phyloP scores from a whole-genome alignment of 2,113 vertebrate genomes.

The Pseudopodoces humilis region DNA sequence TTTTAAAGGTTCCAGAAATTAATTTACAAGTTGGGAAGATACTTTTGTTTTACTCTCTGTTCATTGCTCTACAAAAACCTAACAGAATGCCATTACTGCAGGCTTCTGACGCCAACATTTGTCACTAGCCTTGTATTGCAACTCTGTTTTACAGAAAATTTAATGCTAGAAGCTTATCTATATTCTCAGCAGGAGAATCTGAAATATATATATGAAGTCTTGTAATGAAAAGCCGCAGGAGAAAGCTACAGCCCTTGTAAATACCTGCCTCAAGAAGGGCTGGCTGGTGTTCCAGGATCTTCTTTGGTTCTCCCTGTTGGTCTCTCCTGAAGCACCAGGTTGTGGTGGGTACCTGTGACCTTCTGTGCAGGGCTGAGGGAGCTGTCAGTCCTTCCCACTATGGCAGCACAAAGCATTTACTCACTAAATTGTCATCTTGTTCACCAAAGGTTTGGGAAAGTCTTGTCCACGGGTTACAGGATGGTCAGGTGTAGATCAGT shows the following conservation, averaged over 20 bases:
- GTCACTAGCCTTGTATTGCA: neutral
- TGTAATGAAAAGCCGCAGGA: neutral
- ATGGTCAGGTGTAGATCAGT: neutral
- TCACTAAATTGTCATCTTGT: neutral
- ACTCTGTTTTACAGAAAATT: constrained; percentile 8
- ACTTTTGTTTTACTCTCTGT: neutral
- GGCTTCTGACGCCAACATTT: neutral
- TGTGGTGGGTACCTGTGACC: neutral
- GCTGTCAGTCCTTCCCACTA: neutral
- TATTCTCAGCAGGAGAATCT: constrained; percentile 18
- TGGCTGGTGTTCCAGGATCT: neutral
- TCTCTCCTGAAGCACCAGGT: neutral
- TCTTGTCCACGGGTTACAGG: neutral
- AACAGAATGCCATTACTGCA: neutral
- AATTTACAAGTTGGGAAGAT: neutral
- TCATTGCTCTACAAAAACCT: neutral
- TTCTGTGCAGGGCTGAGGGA: neutral
- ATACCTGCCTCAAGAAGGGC: neutral
- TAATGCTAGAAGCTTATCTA: neutral
- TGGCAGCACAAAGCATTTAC: constrained; percentile 11
- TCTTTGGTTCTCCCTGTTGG: neutral
- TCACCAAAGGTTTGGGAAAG: neutral
- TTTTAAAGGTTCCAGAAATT: neutral
- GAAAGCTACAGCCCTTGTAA: constrained; percentile 8
- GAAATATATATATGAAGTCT: neutral